Evolutionary conservation across 2,113 vertebrate species (phyloP).

Genomic region (Sisor rabdophorus): DNA sequence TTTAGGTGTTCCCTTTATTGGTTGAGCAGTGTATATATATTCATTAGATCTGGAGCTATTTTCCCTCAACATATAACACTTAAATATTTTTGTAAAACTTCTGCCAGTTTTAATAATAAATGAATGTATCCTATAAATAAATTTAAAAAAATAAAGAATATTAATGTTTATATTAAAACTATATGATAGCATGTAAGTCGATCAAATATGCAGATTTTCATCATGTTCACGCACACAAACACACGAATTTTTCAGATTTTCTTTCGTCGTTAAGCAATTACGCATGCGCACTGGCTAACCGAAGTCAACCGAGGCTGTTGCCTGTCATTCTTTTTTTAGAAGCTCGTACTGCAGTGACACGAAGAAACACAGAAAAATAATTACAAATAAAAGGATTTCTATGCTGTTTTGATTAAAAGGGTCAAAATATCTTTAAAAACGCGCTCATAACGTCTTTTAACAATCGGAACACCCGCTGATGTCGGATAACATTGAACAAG

Average conservation of each 20-base stretch:
- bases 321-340: slow-evolving; percentile 24
- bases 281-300: slow-evolving; percentile 47
- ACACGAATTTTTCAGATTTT: no score
- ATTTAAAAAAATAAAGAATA: no score
- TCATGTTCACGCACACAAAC: no score
- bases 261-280: slow-evolving; percentile 27
- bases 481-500: background rate
- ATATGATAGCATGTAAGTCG: no score
- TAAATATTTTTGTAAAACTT: background rate
- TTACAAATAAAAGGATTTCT: slow-evolving; percentile 2
- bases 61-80: no score
- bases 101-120: background rate
- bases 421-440: no score
- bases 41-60: no score
- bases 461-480: background rate
- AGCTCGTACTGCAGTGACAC: slow-evolving; percentile 27
- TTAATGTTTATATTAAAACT: no score
- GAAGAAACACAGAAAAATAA: slow-evolving; percentile 2
- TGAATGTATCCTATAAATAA: no score
- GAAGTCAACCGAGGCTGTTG: slow-evolving; percentile 28
- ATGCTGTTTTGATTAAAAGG: background rate
- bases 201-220: no score
- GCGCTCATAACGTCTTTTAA: background rate
- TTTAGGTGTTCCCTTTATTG: no score
- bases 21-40: no score